Conservation (phyloP, 2,888 invertebrate species). For the Didymodactylos carnosus region DNA sequence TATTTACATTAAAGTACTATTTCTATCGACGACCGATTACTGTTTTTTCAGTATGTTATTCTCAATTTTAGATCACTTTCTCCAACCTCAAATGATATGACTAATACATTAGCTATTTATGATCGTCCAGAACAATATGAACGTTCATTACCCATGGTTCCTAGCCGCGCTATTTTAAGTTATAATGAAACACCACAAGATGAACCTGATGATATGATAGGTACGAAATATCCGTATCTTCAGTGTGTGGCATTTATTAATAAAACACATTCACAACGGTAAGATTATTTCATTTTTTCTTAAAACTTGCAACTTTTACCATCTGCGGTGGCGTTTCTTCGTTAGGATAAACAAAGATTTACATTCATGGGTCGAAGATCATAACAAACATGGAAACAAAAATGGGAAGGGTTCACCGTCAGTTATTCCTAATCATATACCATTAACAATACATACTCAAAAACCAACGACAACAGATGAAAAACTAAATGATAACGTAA, state of each 20-base stretch:
- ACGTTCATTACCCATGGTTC: neutral
- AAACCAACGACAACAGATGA: too few species aligned
- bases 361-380: neutral
- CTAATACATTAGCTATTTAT: neutral
- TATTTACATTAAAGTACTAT: neutral
- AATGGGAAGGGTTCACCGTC: too few species aligned
- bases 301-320: too few species aligned
- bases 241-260: neutral
- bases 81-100: neutral
- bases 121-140: neutral
- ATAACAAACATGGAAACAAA: neutral
- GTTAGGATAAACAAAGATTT: neutral
- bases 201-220: neutral
- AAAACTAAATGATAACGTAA: too few species aligned
- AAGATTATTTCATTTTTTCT: neutral
- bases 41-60: neutral
- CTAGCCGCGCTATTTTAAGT: neutral
- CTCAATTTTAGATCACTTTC: neutral
- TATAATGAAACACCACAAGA: neutral
- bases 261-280: neutral
- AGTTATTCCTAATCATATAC: neutral
- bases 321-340: too few species aligned
- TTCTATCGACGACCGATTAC: neutral
- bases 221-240: neutral
- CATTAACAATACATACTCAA: neutral